Evolutionary conservation across 2,888 invertebrate genomes (phyloP), one percentile per base, ranked within the genome.

Genomic region (Metellina segmentata): DNA sequence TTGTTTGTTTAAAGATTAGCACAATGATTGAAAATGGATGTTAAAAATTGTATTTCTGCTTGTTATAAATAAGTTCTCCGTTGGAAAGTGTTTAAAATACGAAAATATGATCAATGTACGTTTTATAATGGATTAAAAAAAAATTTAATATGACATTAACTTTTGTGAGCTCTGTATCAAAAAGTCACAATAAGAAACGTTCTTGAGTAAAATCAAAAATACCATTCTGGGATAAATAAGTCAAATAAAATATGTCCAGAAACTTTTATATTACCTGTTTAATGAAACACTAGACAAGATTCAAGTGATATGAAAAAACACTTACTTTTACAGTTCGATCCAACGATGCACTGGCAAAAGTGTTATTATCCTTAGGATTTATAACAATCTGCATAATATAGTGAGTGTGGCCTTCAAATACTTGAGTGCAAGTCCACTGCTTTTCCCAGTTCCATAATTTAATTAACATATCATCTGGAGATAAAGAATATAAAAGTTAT

Each of bases 401-500:
- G 95, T 99, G 99, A 0, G 98, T 98, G 95, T 99, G 99, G 0
- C 99, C 99, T 95, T 99, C 99, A 95, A 99, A 99, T 16, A 99
- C 98, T 95, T 99, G 99, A 94, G 99, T 99, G 94, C 99, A 98
- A 0, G 97, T 96, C 99, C 99, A 99, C 94, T 98, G 96, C 95
- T 99, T 99, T 87, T 99, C 99, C 99, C 99, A 99, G 95, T 99
- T 99, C 99, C 99, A 99, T 91, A 99, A 95, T 95, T 99, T 99
- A 93, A 99, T 98, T 88, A 98, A 96, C 97, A 99, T 98, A 94
- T 99, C 99, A 96, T 99, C 99, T 98, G 69, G 81, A 72, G 72
- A 77, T 20, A 48, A 53, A 13, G 52, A 16, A 72, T 11, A 5
- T 52, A 72, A 82, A 51, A 82, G 0, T 34, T 20, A 61, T 77